Evolutionary conservation across 2,113 vertebrate species (phyloP), one percentile per base, ranked within the genome.

Genomic region (Misgurnus mizolepis): DNA sequence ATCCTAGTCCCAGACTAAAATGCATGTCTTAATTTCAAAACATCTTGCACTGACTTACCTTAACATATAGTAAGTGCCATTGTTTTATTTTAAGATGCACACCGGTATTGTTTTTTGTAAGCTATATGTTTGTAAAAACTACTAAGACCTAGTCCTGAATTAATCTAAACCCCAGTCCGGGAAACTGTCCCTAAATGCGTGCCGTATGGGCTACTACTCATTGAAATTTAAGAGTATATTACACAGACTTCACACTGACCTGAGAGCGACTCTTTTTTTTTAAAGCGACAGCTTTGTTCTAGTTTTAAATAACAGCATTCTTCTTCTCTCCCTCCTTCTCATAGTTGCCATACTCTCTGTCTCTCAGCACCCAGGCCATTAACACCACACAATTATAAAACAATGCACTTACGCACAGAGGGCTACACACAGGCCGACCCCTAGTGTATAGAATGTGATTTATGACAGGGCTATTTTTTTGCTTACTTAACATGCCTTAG

Each of bases 311-410:
- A 83, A 83, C 76, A 64, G 22, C 64, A 79, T 83, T 79, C 71
- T 69, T 58, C 62, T 17, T 47, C 50, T 78, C 65, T 49, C 22
- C 64, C 60, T 67, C 66, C 43, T 12, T 56, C 56, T 49, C 61
- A 6, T 72, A 34, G 82, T 70, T 82, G 86, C 82, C 84, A 55
- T 86, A 55, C 81, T 70, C 76, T 39, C 45, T 81, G 68, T 82
- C 87, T 84, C 80, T 89, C 89, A 80, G 84, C 86, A 76, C 1
- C 3, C 87, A 74, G 82, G 80, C 89, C 89, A 92, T 91, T 92
- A 92, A 90, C 90, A 89, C 89, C 80, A 15, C 66, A 88, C 89
- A 86, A 88, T 90, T 90, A 88, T 91, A 90, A 91, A 93, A 92
- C 88, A 88, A 88, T 89, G 85, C 88, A 88, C 85, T 91, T 88